Conservation (phyloP, 2,113 vertebrate genomes). For the Microtus richardsoni region DNA sequence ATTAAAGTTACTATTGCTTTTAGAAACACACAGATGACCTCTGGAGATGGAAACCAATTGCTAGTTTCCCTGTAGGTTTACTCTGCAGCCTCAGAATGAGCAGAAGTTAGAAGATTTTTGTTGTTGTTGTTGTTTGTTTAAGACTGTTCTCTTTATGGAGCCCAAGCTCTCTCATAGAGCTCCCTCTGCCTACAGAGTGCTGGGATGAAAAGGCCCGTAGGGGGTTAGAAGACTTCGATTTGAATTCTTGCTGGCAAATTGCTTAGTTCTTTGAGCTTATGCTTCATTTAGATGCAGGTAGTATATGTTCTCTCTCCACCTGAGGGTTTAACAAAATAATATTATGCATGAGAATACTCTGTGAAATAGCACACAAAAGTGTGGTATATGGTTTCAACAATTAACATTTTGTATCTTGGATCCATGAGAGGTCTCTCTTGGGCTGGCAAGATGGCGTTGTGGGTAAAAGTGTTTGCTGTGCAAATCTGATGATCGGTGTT, state of each 20-base stretch:
- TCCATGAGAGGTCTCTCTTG: background rate
- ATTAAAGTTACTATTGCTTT: slow-evolving; percentile 25
- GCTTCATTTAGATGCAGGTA: background rate
- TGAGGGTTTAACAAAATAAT: slow-evolving; percentile 7
- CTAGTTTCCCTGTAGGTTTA: background rate
- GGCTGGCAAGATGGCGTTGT: background rate
- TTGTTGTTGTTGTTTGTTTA: background rate
- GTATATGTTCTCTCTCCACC: background rate
- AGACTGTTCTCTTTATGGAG: background rate
- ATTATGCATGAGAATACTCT: background rate
- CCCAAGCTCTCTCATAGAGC: background rate
- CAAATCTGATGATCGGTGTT: background rate
- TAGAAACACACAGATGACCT: background rate
- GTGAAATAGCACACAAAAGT: background rate
- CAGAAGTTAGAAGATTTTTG: background rate
- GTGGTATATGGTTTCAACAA: background rate
- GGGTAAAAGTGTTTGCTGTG: background rate
- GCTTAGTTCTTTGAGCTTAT: background rate
- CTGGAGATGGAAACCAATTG: background rate
- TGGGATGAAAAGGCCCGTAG: background rate
- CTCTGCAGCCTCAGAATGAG: background rate
- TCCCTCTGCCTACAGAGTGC: background rate
- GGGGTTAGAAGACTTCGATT: background rate
- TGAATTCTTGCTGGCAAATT: background rate
- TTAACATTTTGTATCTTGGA: slow-evolving; percentile 8